Conservation (phyloP, 2,888 invertebrate species). For the Acholoe squamosa region DNA sequence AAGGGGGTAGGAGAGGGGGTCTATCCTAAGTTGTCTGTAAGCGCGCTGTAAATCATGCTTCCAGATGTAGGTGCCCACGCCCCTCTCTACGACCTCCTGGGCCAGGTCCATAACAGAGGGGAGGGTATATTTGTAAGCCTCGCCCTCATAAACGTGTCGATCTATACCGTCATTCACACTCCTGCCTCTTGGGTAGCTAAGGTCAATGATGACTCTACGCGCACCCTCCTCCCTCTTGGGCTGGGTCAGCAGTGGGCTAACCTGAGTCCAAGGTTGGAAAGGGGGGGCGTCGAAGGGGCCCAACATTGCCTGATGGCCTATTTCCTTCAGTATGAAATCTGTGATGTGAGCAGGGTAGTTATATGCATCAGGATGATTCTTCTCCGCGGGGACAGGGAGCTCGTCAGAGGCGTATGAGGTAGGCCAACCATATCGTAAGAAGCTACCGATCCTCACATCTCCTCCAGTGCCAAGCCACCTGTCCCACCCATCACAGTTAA, state of each 20-base stretch:
- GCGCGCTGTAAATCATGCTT: neutral
- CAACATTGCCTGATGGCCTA: neutral
- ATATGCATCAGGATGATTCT: neutral
- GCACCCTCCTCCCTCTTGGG: neutral
- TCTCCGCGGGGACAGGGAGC: neutral
- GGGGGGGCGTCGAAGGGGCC: neutral
- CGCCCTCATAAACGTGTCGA: neutral
- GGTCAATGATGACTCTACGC: neutral
- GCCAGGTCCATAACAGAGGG: too few relatives aligned
- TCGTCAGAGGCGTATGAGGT: neutral
- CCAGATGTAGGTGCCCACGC: neutral
- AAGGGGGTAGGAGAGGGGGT: neutral
- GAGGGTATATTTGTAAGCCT: neutral
- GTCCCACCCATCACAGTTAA: neutral
- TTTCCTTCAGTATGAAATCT: neutral
- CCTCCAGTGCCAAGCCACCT: neutral
- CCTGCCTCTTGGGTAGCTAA: neutral
- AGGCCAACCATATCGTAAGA: neutral
- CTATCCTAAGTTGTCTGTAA: neutral
- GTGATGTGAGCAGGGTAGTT: neutral
- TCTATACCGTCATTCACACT: neutral
- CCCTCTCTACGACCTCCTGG: too few relatives aligned
- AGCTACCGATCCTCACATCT: neutral
- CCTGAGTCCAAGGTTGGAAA: neutral
- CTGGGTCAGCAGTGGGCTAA: neutral